phyloP scores from a whole-genome alignment of 2,888 invertebrate species.

The Zaprionus bogoriensis region DNA sequence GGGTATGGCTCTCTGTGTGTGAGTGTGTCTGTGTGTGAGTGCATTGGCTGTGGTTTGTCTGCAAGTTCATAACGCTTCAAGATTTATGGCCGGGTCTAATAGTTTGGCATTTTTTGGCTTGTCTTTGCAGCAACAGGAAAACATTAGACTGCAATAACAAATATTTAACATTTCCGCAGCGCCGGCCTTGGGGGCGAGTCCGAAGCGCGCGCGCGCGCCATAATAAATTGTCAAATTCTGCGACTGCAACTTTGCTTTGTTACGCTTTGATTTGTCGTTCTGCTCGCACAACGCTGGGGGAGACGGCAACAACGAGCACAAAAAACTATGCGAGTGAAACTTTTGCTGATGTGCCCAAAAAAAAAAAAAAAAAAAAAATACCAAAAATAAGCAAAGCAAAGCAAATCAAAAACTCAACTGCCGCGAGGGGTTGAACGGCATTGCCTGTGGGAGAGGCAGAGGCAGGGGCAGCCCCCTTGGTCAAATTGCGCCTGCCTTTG shows the following conservation, averaged over 20 bases:
- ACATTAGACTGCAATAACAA: conserved; percentile 78
- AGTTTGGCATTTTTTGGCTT: conserved; percentile 20
- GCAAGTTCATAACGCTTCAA: conserved; percentile 12
- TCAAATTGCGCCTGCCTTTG: conserved; percentile 37
- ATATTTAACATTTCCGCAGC: conserved; percentile 78
- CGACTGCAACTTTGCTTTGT: conserved; percentile 64
- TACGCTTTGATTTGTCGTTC: conserved; percentile 68
- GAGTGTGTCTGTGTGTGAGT: neutral
- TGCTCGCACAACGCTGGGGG: conserved; percentile 31
- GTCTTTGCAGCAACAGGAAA: conserved; percentile 67
- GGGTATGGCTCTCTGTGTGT: neutral
- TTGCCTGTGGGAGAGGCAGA: neutral
- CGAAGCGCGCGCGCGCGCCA: no score
- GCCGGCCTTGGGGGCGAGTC: conserved; percentile 8
- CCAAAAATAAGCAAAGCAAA: conserved; percentile 26
- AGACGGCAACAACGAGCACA: conserved; percentile 28
- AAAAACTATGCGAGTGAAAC: conserved; percentile 23
- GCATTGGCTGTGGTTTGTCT: conserved; percentile 29
- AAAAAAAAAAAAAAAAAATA: conserved; percentile 19
- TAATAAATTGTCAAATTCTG: conserved; percentile 72
- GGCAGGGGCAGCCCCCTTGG: conserved; percentile 16
- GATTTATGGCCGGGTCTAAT: conserved; percentile 58
- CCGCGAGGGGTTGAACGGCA: conserved; percentile 64
- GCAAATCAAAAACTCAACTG: conserved; percentile 72
- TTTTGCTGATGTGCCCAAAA: conserved; percentile 70